Conservation (phyloP, 2,888 invertebrate species). For the Steinernema scapterisci region DNA sequence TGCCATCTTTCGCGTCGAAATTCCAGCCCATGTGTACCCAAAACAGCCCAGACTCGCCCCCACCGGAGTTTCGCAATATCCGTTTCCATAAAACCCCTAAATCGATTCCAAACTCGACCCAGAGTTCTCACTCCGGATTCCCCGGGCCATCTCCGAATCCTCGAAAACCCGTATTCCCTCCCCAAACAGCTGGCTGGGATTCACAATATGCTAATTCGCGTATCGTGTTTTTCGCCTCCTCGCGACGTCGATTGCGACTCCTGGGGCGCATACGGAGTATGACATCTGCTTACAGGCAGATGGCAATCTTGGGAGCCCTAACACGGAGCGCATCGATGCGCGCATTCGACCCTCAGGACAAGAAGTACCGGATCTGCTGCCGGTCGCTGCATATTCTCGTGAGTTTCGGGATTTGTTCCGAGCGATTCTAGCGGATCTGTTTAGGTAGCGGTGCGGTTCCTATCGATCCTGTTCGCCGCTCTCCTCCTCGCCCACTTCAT, state of each 20-base stretch:
- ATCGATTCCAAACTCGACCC: no score
- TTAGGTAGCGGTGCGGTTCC: constrained; percentile 10
- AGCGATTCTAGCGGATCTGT: not conserved
- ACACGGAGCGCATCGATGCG: constrained; percentile 23
- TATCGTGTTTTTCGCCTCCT: not conserved
- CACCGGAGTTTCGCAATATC: no score
- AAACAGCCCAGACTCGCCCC: no score
- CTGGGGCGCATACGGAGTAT: constrained; percentile 10
- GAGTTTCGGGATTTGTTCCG: not conserved
- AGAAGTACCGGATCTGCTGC: constrained; percentile 25
- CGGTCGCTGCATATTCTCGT: constrained; percentile 21
- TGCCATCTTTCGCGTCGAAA: no score
- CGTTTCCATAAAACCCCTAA: no score
- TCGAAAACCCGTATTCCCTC: not conserved
- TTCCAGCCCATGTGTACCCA: no score
- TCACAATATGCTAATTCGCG: not conserved
- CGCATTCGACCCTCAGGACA: constrained; percentile 22
- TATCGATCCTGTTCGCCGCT: not conserved
- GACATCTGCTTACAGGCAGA: constrained; percentile 30
- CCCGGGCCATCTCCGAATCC: not conserved
- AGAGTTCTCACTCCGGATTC: no score
- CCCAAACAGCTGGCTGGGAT: no score
- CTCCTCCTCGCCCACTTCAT: constrained; percentile 28
- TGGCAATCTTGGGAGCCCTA: constrained; percentile 25
- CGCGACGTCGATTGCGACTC: not conserved